Percentiles rank a stretch among this genome's conserved stretches.
Conservation (phyloP, 1,140 invertebrate genomes). For the Triops cancriformis region DNA sequence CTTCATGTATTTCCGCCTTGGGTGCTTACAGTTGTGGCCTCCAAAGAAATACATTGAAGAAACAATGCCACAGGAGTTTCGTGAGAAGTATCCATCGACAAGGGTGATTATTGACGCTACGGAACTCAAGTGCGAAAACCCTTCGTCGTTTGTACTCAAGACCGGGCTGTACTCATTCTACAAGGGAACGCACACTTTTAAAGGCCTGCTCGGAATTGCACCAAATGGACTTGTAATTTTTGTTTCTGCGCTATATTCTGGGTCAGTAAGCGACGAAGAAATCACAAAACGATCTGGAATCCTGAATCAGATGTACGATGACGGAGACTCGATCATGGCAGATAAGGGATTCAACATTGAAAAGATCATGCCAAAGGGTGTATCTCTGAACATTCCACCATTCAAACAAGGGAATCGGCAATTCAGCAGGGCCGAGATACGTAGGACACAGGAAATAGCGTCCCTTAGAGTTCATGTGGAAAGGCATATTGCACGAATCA, state of each 20-base stretch:
- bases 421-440: neutral
- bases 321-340: slow-evolving; percentile 16
- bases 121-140: neutral
- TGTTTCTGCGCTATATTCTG: slow-evolving; percentile 14
- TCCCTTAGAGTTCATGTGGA: slow-evolving; percentile 18
- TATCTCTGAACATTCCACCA: slow-evolving; percentile 10
- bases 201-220: neutral
- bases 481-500: slow-evolving; percentile 17
- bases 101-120: too few species aligned
- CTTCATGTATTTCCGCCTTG: slow-evolving; percentile 5
- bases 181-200: slow-evolving; percentile 17
- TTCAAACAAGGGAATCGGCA: slow-evolving; percentile 17
- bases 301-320: neutral
- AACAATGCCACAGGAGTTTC: slow-evolving; percentile 19
- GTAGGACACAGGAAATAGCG: neutral
- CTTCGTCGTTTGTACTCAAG: neutral
- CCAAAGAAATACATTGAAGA: neutral
- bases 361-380: slow-evolving; percentile 8
- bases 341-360: slow-evolving; percentile 17
- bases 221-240: slow-evolving; percentile 17
- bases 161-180: neutral
- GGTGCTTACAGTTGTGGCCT: slow-evolving; percentile 17
- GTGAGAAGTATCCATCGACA: slow-evolving; percentile 16
- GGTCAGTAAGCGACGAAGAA: slow-evolving; percentile 13
- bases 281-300: slow-evolving; percentile 15